A percentile compares a stretch with the other conserved stretches of the same genome.
Conservation (phyloP, 2,113 vertebrate genomes). For the Barbus barbus region DNA sequence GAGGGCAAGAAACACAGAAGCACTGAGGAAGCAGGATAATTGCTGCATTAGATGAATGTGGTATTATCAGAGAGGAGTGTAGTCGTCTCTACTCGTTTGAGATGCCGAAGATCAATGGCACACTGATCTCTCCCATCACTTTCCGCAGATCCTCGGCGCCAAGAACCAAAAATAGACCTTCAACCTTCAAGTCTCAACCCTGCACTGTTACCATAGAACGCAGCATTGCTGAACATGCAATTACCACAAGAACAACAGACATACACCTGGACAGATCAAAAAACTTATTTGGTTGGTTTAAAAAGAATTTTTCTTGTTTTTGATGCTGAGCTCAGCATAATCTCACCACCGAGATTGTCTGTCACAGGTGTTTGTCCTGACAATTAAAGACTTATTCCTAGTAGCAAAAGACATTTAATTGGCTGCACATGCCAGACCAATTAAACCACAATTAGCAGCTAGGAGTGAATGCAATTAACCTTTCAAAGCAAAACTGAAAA, state of each 20-base stretch:
- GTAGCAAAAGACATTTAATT: slow-evolving; percentile 36
- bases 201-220: background rate
- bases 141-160: slow-evolving; percentile 13
- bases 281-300: background rate
- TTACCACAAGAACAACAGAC: background rate
- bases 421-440: slow-evolving; percentile 32
- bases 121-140: slow-evolving; percentile 27
- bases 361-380: slow-evolving; percentile 26
- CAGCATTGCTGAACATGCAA: background rate
- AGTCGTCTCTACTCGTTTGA: slow-evolving; percentile 6
- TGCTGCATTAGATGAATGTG: slow-evolving; percentile 1
- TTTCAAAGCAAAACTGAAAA: slow-evolving; percentile 8
- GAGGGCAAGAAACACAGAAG: background rate
- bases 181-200: slow-evolving; percentile 14
- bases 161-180: slow-evolving; percentile 23
- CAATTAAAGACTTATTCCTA: slow-evolving; percentile 27
- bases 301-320: no score
- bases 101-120: slow-evolving; percentile 31
- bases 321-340: background rate
- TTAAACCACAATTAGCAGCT: slow-evolving; percentile 30
- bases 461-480: slow-evolving; percentile 13
- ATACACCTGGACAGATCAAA: background rate
- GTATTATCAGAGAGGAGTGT: slow-evolving; percentile 20
- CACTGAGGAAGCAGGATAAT: background rate
- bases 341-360: background rate